phyloP scores from a whole-genome alignment of 2,888 invertebrate genomes.

The Cactoblastis cactorum region DNA sequence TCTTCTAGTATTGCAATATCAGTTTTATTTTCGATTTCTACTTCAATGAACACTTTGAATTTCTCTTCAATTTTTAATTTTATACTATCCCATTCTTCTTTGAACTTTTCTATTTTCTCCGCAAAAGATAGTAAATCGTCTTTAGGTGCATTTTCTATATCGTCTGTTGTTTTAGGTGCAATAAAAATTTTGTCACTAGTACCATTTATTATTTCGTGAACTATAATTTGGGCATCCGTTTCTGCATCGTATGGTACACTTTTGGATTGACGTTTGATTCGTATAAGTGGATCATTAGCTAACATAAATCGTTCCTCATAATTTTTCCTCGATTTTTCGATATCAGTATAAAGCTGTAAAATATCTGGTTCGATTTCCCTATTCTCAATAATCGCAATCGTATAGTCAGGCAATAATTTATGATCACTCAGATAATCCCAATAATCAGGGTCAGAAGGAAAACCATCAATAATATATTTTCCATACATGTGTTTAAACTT shows the following conservation, averaged over 20 bases:
- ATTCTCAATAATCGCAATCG: constrained; percentile 75
- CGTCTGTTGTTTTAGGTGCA: constrained; percentile 24
- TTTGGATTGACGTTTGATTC: constrained; percentile 39
- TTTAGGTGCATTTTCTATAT: constrained; percentile 13
- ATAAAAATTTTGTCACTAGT: constrained; percentile 23
- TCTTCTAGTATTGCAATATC: constrained; percentile 58
- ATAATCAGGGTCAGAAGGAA: constrained; percentile 69
- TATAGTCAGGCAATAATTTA: constrained; percentile 74
- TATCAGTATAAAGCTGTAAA: constrained; percentile 49
- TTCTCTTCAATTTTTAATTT: constrained; percentile 62
- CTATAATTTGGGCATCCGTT: constrained; percentile 37
- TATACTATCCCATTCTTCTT: constrained; percentile 58
- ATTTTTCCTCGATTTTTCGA: constrained; percentile 44
- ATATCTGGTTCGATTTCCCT: constrained; percentile 57
- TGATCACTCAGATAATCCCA: constrained; percentile 64
- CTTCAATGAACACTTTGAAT: constrained; percentile 53
- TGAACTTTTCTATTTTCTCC: constrained; percentile 51
- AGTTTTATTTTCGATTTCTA: constrained; percentile 67
- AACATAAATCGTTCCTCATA: constrained; percentile 43
- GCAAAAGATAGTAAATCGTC: constrained; percentile 36
- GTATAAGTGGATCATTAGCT: constrained; percentile 52
- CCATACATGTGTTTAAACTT: constrained; percentile 48
- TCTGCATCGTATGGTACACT: constrained; percentile 20
- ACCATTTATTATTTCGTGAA: constrained; percentile 32
- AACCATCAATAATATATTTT: constrained; percentile 81